Evolutionary conservation across 2,888 invertebrate genomes (phyloP), one percentile per base, ranked within the genome.

Genomic region (Andrena fulva): DNA sequence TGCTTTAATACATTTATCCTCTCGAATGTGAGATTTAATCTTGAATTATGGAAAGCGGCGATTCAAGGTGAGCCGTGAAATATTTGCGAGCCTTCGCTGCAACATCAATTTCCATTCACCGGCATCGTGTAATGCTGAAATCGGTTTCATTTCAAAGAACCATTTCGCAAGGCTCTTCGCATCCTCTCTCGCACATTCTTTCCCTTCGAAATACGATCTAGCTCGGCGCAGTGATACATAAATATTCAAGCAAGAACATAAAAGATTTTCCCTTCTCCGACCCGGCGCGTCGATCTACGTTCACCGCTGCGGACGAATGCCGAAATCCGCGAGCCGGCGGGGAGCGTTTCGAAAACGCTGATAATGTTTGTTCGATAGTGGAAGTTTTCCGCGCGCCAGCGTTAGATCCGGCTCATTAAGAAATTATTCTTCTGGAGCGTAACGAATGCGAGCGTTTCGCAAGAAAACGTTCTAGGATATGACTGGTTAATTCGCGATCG

Each of bases 341-440:
- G n/a, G 10, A 24, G 12, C 24, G 4, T 54, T 35, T 62, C 8
- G 42, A 67, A 71, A 67, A 12, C n/a, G 3, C 2, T 10, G 12
- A 29, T 56, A 16, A 48, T 62, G 48, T 29, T 29, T 54, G 59
- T 50, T 42, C 27, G 42, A 31, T 8, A 50, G 48, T 4, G 50
- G 42, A 54, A 24, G 27, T 29, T 29, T 35, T 76, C 12, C 60
- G 56, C 68, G 24, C 59, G 67, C 52, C 6, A n/a, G 20, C 24
- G 12, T 75, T 20, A 7, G 70, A 64, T 62, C 70, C 68, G 78
- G 80, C 70, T 63, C 68, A 66, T 87, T 87, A 77, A 80, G 85
- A 84, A 84, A 81, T 87, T 79, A 81, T 79, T 69, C 75, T 73
- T 80, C 74, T 84, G 35, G 72, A 80, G 85, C 79, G 81, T 87